Evolutionary conservation across 2,113 vertebrate species (phyloP).

Genomic region (Falcunculus frontatus): DNA sequence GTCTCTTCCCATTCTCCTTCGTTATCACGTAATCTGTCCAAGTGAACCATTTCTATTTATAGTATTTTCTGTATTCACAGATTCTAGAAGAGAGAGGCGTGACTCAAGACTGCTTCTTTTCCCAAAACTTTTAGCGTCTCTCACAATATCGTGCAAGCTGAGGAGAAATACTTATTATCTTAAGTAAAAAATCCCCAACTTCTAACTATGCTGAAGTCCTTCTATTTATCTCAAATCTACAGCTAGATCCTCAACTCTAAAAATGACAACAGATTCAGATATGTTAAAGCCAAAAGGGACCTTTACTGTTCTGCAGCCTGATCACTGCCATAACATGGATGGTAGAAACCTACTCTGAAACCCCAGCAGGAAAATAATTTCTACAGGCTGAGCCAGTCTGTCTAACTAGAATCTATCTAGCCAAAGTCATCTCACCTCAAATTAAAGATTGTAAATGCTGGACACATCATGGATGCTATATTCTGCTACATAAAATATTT

Average conservation of each 20-base stretch:
- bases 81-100: neutral
- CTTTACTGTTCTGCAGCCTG: neutral
- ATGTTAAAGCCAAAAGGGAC: neutral
- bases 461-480: neutral
- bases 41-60: neutral
- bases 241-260: neutral
- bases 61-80: neutral
- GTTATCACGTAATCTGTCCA: neutral
- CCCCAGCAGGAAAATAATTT: neutral
- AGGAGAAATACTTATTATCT: neutral
- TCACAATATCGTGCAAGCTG: neutral
- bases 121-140: neutral
- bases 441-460: neutral
- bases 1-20: neutral
- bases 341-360: neutral
- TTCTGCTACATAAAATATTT: neutral
- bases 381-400: neutral
- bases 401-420: neutral
- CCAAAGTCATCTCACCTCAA: neutral
- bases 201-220: neutral
- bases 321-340: neutral
- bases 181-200: neutral
- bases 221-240: neutral
- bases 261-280: neutral
- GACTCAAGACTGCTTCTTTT: neutral